Conservation (phyloP, 2,113 vertebrate species). For the Ivindomyrus marchei region DNA sequence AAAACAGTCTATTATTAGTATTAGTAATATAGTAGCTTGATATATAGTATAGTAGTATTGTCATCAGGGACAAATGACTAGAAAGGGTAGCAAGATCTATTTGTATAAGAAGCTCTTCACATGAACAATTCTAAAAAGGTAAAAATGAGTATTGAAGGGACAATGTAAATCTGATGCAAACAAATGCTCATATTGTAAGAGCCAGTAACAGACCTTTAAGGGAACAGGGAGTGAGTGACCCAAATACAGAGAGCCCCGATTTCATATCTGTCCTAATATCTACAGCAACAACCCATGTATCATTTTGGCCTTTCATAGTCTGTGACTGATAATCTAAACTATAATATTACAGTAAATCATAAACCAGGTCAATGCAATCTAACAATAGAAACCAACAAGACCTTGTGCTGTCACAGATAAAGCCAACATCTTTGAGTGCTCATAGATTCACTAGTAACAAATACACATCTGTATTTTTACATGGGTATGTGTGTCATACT, state of each 20-base stretch:
- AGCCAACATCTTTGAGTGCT: neutral
- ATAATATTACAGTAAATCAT: neutral
- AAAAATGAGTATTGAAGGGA: neutral
- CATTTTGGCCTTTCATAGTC: neutral
- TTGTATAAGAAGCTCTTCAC: neutral
- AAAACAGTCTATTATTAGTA: neutral
- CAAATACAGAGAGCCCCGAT: neutral
- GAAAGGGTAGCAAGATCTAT: neutral
- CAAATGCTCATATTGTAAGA: neutral
- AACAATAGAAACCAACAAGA: neutral
- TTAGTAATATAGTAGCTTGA: neutral
- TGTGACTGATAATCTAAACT: neutral
- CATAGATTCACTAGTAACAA: neutral
- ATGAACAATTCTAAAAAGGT: neutral
- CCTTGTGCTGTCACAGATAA: neutral
- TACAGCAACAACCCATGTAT: neutral
- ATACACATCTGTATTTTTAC: neutral
- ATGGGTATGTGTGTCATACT: neutral
- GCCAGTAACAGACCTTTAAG: neutral
- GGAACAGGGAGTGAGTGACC: neutral
- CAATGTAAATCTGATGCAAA: neutral
- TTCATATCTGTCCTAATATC: neutral
- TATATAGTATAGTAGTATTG: neutral
- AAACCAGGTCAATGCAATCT: constrained; percentile 1
- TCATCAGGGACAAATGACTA: neutral